These are phyloP conservation scores for Teleiodes luculella DNA, from an alignment of 2,888 invertebrate genomes.

Conservation along the genomic window DNA sequence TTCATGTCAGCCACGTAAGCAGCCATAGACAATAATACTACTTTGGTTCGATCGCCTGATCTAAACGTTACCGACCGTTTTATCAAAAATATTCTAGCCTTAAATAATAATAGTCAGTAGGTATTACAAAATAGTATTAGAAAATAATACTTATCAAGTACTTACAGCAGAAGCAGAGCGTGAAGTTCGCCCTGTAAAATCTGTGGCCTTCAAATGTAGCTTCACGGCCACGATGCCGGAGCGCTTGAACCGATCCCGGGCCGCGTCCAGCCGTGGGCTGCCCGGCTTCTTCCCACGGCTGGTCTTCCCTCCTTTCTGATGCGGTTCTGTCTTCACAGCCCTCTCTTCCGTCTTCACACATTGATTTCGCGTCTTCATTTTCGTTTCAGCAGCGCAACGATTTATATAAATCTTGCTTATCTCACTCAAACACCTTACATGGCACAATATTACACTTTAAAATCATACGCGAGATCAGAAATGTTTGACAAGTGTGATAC, in stretches of 20 bases:
- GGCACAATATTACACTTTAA: constrained; percentile 24
- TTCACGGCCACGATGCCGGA: constrained; percentile 71
- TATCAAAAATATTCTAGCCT: too few species aligned
- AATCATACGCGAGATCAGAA: constrained; percentile 41
- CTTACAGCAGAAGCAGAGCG: constrained; percentile 68
- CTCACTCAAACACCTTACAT: constrained; percentile 17
- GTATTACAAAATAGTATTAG: not conserved
- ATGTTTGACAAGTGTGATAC: constrained; percentile 48
- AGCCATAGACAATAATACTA: too few species aligned
- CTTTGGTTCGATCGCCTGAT: too few species aligned
- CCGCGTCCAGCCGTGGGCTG: constrained; percentile 28
- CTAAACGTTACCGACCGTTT: too few species aligned
- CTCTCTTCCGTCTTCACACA: constrained; percentile 43
- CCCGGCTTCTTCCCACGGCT: constrained; percentile 33
- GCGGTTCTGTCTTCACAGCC: constrained; percentile 35
- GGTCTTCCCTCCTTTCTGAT: constrained; percentile 26
- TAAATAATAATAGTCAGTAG: too few species aligned
- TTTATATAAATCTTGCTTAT: constrained; percentile 27
- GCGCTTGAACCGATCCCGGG: constrained; percentile 48
- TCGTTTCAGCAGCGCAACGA: constrained; percentile 32
- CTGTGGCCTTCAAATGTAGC: constrained; percentile 59
- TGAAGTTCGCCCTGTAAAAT: constrained; percentile 66
- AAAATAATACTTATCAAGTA: not conserved
- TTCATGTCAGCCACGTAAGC: too few species aligned
- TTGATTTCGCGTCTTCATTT: constrained; percentile 62